Evolutionary conservation across 2,113 vertebrate species (phyloP), one percentile per base, ranked within the genome.

Genomic region (Bos indicus): DNA sequence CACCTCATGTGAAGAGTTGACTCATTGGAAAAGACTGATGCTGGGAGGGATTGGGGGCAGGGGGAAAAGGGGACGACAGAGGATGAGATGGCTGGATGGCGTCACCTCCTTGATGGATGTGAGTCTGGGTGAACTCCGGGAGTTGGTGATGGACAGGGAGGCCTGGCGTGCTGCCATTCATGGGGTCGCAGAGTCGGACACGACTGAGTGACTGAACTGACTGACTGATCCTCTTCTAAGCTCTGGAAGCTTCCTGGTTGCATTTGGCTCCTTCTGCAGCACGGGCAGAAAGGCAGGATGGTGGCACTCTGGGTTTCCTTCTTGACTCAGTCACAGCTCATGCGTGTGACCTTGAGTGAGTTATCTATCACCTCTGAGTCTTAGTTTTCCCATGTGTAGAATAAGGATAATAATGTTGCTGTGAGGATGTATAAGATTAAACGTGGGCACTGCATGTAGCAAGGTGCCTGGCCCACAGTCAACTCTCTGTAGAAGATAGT

Each of bases 401-500:
- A 25, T 0, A 60, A 56, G 56, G 23, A 26, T 13, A 2, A 1
- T 7, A 25, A 12, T 4, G 30, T 13, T 25, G 28, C 10, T 3
- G 13, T 16, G 83, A 62, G 28, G 40, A 3, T 10, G 4, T 0
- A 0, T 2, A 13, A 30, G 11, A 8, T 30, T 2, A n/a, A 40
- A 13, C 0, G 7, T 8, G 12, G 64, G 19, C 16, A 0, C 12
- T 0, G 1, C 17, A 0, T 46, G 40, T 15, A 36, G 23, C 16
- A 11, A 2, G 0, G 33, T 2, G 21, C 36, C 86, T 14, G 30
- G 48, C 14, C 4, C 59, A 0, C 12, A 40, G 60, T 2, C 5
- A 15, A 0, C 21, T 3, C 43, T 28, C 48, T 9, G 1, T 33
- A 17, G 51, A 3, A 0, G 7, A 43, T 0, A 3, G 10, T 6